Percentiles rank a stretch among this genome's conserved stretches.
Evolutionary conservation across 1,140 invertebrate genomes (phyloP).

Genomic region (Cyphomyrmex costatus): DNA sequence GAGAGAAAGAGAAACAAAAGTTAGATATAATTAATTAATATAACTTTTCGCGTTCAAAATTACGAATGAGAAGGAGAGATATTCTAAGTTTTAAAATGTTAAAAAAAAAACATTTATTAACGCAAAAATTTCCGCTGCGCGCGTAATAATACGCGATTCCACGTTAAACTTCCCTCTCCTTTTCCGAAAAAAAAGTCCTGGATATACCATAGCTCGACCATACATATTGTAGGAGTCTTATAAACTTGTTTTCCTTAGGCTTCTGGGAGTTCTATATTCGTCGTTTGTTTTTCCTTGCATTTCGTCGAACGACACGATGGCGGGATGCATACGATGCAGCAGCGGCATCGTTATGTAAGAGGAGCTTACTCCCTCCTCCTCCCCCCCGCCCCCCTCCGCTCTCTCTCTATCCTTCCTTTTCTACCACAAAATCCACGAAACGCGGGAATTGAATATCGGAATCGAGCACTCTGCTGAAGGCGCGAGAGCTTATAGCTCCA

Average conservation of each 20-base stretch:
- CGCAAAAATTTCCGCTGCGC: no score
- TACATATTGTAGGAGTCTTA: neutral
- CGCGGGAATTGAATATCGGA: conserved; percentile 63
- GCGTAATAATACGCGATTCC: no score
- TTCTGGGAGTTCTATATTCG: conserved; percentile 11
- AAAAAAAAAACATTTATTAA: no score
- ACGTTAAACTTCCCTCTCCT: no score
- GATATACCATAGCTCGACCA: neutral
- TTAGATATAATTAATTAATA: no score
- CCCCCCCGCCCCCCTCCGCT: neutral
- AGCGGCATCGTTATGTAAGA: conserved; percentile 49
- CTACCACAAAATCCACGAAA: conserved; percentile 51
- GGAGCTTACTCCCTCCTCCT: neutral
- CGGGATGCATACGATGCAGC: conserved; percentile 19
- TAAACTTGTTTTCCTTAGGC: conserved; percentile 41
- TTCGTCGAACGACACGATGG: conserved; percentile 21
- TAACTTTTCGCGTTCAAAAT: no score
- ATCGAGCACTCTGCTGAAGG: conserved; percentile 30
- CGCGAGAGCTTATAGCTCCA: conserved; percentile 38
- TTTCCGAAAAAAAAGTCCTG: no score
- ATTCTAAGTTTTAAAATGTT: no score
- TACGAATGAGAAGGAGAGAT: no score
- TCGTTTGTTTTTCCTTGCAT: conserved; percentile 42
- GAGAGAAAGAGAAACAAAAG: no score
- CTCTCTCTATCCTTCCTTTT: neutral